A percentile compares a stretch with the other conserved stretches of the same genome.
phyloP scores from a whole-genome alignment of 2,113 vertebrate species.

The Indicator indicator region DNA sequence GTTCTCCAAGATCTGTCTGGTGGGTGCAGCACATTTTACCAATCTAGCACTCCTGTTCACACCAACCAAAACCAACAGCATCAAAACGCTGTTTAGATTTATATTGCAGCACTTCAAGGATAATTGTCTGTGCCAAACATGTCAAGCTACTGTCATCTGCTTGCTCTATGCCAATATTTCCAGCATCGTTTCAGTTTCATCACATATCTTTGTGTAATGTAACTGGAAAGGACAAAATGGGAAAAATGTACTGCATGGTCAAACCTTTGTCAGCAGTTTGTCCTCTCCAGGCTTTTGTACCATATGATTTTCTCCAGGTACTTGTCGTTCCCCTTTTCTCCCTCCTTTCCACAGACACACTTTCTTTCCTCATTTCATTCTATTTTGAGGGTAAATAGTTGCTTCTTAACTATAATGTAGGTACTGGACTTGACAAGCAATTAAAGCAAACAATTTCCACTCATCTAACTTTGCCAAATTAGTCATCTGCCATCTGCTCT shows the following conservation, averaged over 20 bases:
- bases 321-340: neutral
- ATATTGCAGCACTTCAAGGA: neutral
- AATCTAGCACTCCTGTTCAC: neutral
- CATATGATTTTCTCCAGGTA: neutral
- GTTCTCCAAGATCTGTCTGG: neutral
- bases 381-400: conserved; percentile 65
- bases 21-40: neutral
- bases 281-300: neutral
- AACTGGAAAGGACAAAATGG: neutral
- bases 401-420: conserved; percentile 81
- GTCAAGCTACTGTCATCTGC: neutral
- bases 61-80: neutral
- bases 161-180: neutral
- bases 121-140: neutral
- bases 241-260: neutral
- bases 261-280: neutral
- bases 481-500: conserved; percentile 89
- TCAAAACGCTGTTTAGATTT: neutral
- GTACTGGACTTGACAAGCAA: conserved; percentile 90
- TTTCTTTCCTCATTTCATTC: conserved; percentile 50
- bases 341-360: neutral
- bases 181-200: neutral
- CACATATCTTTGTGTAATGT: too few species aligned
- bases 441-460: conserved; percentile 90
- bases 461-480: conserved; percentile 85